A percentile compares a stretch with the other conserved stretches of the same genome.
These are phyloP conservation scores for Anolis carolinensis DNA, from an alignment of 2,113 vertebrate species.

Conservation along the genomic window DNA sequence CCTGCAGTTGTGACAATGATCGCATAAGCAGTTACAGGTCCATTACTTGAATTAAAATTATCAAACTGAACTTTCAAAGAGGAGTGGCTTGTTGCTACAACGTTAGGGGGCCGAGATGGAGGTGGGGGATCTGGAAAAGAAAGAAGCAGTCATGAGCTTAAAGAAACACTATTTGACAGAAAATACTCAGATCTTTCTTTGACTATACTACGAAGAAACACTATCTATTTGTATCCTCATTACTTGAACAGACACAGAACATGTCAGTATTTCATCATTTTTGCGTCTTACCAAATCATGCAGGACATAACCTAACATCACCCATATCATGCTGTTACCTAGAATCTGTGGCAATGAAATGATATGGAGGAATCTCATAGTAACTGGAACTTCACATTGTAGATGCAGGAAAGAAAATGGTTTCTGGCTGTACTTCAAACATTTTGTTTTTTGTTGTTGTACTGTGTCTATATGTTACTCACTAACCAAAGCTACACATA, in stretches of 20 bases:
- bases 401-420: not conserved
- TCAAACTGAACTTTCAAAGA: conserved; percentile 70
- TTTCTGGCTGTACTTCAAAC: too few species aligned
- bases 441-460: not conserved
- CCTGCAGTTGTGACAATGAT: conserved; percentile 79
- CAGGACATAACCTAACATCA: not conserved
- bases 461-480: not conserved
- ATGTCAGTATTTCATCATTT: not conserved
- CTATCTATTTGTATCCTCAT: not conserved
- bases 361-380: not conserved
- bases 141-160: conserved; percentile 29
- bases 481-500: not conserved
- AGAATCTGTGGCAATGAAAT: not conserved
- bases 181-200: not conserved
- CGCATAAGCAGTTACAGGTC: conserved; percentile 81
- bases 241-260: not conserved
- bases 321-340: not conserved
- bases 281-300: not conserved
- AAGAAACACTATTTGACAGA: not conserved
- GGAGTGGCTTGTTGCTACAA: conserved; percentile 62
- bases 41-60: conserved; percentile 72
- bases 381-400: not conserved
- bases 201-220: not conserved
- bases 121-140: conserved; percentile 76
- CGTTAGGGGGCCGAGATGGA: conserved; percentile 43